Percentiles rank a stretch among this genome's conserved stretches.
phyloP scores from a whole-genome alignment of 2,113 vertebrate species.

The Labeo catla region DNA sequence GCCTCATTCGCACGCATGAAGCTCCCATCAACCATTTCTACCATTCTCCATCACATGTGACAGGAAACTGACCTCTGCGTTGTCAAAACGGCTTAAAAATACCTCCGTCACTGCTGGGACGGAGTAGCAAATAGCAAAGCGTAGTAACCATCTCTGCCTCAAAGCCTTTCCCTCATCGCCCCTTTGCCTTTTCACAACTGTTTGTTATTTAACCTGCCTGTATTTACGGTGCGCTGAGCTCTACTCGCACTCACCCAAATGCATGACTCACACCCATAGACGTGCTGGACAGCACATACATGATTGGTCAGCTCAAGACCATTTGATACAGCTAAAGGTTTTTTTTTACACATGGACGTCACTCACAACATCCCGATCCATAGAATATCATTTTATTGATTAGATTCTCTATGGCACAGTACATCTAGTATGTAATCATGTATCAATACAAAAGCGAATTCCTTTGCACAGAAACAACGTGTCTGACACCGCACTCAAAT shows the following conservation, averaged over 20 bases:
- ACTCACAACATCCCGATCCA: slow-evolving; percentile 26
- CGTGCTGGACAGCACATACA: not conserved
- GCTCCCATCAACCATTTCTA: slow-evolving; percentile 14
- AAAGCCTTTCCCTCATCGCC: not conserved
- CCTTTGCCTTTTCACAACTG: not conserved
- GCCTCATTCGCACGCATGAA: slow-evolving; percentile 7
- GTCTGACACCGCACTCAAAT: slow-evolving; percentile 57
- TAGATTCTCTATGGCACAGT: slow-evolving; percentile 64
- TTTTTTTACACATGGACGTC: slow-evolving; percentile 20
- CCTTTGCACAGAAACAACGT: slow-evolving; percentile 54
- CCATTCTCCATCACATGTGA: not conserved
- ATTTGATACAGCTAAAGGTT: slow-evolving; percentile 28
- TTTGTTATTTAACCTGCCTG: slow-evolving; percentile 12
- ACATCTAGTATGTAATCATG: slow-evolving; percentile 64
- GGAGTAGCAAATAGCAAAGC: not conserved
- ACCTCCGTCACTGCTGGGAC: not conserved
- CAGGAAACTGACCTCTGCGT: slow-evolving; percentile 20
- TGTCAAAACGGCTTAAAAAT: not conserved
- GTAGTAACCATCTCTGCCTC: not conserved
- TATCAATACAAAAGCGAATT: slow-evolving; percentile 61
- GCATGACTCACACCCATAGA: slow-evolving; percentile 26
- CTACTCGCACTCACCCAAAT: slow-evolving; percentile 5
- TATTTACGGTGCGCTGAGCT: not conserved
- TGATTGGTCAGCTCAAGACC: slow-evolving; percentile 9
- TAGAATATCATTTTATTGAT: slow-evolving; percentile 72